A percentile compares a stretch with the other conserved stretches of the same genome.
Conservation (phyloP, 2,113 vertebrate species). For the Tachuris rubrigastra region DNA sequence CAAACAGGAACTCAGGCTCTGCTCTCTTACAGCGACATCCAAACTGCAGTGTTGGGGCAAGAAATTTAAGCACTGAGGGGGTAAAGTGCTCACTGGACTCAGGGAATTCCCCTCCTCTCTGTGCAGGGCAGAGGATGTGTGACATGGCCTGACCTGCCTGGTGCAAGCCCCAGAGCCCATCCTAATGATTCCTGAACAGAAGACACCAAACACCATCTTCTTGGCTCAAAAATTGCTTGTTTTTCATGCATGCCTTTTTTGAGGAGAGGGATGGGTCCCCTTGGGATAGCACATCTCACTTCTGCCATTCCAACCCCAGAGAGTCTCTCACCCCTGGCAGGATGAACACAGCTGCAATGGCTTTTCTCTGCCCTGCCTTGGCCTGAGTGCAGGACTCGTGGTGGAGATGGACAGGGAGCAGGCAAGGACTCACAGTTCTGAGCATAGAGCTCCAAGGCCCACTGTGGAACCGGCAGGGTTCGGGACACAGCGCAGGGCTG, state of each 20-base stretch:
- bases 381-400: neutral
- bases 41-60: neutral
- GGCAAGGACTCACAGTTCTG: neutral
- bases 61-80: neutral
- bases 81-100: accelerated
- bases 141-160: neutral
- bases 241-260: neutral
- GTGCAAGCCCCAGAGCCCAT: neutral
- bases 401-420: neutral
- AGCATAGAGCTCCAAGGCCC: neutral
- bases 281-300: accelerated
- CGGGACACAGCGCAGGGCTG: neutral
- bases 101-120: neutral
- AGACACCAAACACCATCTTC: neutral
- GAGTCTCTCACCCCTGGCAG: neutral
- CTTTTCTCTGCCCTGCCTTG: neutral
- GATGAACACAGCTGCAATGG: neutral
- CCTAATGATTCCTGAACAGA: neutral
- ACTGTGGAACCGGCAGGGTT: neutral
- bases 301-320: neutral
- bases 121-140: neutral
- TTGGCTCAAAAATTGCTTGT: neutral
- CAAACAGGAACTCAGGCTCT: neutral
- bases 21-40: neutral
- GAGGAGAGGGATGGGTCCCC: neutral